Conservation (phyloP, 2,113 vertebrate species). For the Barbus barbus region DNA sequence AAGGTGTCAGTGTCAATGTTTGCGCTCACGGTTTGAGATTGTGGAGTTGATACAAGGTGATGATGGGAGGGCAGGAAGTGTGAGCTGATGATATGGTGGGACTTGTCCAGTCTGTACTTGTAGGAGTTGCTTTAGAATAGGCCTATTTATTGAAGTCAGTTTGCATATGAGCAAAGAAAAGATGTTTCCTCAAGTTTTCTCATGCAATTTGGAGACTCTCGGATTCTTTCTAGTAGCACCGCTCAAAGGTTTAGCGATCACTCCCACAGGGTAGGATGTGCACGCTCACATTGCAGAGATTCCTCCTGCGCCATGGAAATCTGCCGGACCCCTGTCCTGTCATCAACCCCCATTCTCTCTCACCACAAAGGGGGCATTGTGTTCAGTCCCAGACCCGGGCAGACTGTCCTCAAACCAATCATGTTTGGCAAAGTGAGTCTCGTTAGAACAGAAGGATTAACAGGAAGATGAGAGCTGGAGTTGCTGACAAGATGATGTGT, state of each 20-base stretch:
- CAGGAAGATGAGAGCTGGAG: slow-evolving; percentile 47
- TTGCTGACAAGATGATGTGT: slow-evolving; percentile 54
- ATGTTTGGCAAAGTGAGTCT: slow-evolving; percentile 59
- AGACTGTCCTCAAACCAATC: slow-evolving; percentile 65
- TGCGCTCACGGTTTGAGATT: slow-evolving; percentile 39
- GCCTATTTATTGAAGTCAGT: neutral
- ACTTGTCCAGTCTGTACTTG: slow-evolving; percentile 32
- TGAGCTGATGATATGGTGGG: slow-evolving; percentile 28
- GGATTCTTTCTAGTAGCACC: neutral
- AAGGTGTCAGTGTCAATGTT: slow-evolving; percentile 37
- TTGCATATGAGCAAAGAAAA: neutral
- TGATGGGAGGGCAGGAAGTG: slow-evolving; percentile 36
- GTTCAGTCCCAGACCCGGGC: slow-evolving; percentile 49
- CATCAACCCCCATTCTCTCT: slow-evolving; percentile 60
- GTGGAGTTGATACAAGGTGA: slow-evolving; percentile 36
- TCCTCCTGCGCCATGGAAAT: slow-evolving; percentile 72
- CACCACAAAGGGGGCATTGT: slow-evolving; percentile 76
- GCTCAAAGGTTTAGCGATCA: slow-evolving; percentile 54
- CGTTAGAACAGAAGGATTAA: slow-evolving; percentile 57
- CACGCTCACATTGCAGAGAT: slow-evolving; percentile 72
- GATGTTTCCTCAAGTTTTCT: neutral
- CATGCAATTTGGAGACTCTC: neutral
- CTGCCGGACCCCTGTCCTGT: slow-evolving; percentile 64
- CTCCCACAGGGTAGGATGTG: slow-evolving; percentile 61
- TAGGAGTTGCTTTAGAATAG: slow-evolving; percentile 34